Evolutionary conservation across 37 sponge, comb jelly and placozoan genomes (phyloP).

Genomic region (Amphimedon queenslandica): DNA sequence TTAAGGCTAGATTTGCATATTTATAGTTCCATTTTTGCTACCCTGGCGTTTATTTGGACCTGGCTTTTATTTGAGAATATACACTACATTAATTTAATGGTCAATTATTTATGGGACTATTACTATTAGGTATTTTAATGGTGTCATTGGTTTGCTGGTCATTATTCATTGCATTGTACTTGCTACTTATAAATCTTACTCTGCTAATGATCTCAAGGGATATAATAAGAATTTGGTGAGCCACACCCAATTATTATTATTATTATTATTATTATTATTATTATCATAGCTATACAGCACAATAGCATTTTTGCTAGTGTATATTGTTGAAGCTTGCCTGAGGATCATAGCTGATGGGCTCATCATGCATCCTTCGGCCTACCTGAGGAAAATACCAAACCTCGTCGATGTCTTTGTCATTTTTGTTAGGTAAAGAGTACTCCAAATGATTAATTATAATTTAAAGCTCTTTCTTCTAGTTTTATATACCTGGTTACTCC

Average conservation of each 20-base stretch:
- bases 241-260: neutral
- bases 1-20: too few relatives aligned
- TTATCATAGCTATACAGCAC: conserved; percentile 29
- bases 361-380: conserved; percentile 38
- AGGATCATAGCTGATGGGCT: conserved; percentile 48
- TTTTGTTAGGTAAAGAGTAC: conserved; percentile 64
- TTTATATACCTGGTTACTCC: too few relatives aligned
- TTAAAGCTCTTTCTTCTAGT: too few relatives aligned
- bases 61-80: too few relatives aligned
- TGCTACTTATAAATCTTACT: neutral
- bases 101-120: too few relatives aligned
- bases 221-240: neutral
- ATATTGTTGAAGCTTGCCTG: conserved; percentile 51
- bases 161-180: neutral
- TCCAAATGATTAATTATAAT: too few relatives aligned
- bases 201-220: neutral
- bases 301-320: conserved; percentile 30
- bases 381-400: conserved; percentile 22
- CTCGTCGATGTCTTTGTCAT: conserved; percentile 47
- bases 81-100: too few relatives aligned
- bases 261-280: neutral
- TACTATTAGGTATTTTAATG: neutral
- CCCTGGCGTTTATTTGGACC: too few relatives aligned
- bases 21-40: too few relatives aligned
- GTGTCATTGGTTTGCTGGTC: neutral